Percentiles rank a stretch among this genome's conserved stretches.
Evolutionary conservation across 2,797 vertebrate genomes (phyloP).

Genomic region (Enteromius radiatus): DNA sequence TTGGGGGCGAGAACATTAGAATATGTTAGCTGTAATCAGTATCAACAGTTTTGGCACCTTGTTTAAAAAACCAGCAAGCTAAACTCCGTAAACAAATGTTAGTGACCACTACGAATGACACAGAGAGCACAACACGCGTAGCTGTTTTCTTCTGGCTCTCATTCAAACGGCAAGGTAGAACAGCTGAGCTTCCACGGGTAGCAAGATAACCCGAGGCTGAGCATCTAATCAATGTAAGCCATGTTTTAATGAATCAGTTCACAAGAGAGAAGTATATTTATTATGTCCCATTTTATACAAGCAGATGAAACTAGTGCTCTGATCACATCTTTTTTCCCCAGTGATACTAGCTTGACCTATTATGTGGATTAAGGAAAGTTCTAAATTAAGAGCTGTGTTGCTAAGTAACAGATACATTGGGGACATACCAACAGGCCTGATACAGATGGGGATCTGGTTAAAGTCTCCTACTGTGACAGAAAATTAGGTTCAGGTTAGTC

Average conservation of each 20-base stretch:
- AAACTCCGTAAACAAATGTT: not conserved
- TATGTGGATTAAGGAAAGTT: slow-evolving; percentile 66
- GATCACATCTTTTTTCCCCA: slow-evolving; percentile 62
- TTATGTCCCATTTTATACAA: slow-evolving; percentile 62
- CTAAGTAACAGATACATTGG: slow-evolving; percentile 72
- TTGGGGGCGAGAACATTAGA: not conserved
- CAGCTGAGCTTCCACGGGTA: not conserved
- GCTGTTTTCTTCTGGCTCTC: not conserved
- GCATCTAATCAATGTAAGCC: slow-evolving; percentile 8
- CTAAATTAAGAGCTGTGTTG: slow-evolving; percentile 78
- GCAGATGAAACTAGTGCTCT: slow-evolving; percentile 58
- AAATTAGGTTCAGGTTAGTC: slow-evolving; percentile 23
- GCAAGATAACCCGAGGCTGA: not conserved
- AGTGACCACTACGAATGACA: not conserved
- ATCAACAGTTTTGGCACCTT: not conserved
- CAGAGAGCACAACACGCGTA: not conserved
- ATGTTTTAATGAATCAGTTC: slow-evolving; percentile 19
- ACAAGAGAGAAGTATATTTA: slow-evolving; percentile 41
- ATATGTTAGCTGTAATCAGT: slow-evolving; percentile 20
- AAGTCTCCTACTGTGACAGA: slow-evolving; percentile 32
- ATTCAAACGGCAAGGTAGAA: not conserved
- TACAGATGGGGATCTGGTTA: slow-evolving; percentile 36
- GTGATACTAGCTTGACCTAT: slow-evolving; percentile 68
- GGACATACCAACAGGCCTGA: slow-evolving; percentile 49
- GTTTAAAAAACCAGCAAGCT: not conserved